Base-by-base conservation (phyloP, 2,113 vertebrate species). In the Dermatemys mawii region DNA sequence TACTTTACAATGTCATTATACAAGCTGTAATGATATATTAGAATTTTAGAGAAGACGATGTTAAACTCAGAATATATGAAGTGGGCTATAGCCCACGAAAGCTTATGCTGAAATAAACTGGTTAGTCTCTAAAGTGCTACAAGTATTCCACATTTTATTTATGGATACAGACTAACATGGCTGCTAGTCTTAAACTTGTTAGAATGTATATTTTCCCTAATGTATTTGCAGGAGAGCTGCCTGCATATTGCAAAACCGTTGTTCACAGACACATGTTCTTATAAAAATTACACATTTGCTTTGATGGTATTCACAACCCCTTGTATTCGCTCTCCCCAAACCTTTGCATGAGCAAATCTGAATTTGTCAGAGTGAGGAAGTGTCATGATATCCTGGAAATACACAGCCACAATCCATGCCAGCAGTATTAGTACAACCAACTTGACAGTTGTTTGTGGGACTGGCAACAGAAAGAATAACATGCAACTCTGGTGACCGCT, bases 51-150 rank as follows among this genome's bases (percentile, higher is more conserved):
- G 8, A 26, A 89, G 67, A 17, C 57, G 83, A 86, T 94, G 81
- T 88, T 83, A 67, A 79, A 84, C 4, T 97, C 95, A 76, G 83
- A 92, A 46, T 73, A 5, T 84, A 41, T 49, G n/a, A n/a, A n/a
- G n/a, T n/a, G n/a, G n/a, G n/a, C n/a, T n/a, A n/a, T n/a, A n/a
- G n/a, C n/a, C n/a, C n/a, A n/a, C n/a, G n/a, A n/a, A n/a, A n/a
- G n/a, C n/a, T n/a, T n/a, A n/a, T n/a, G n/a, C n/a, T n/a, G n/a
- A n/a, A n/a, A n/a, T n/a, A n/a, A n/a, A n/a, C n/a, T n/a, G n/a
- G n/a, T n/a, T n/a, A n/a, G n/a, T n/a, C n/a, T n/a, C n/a, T n/a
- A n/a, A n/a, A n/a, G n/a, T n/a, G n/a, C n/a, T n/a, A n/a, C n/a
- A n/a, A n/a, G n/a, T n/a, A n/a, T n/a, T n/a, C n/a, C n/a, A n/a